phyloP scores from a whole-genome alignment of 35 echinoderm and acorn worm species.

The Strongylocentrotus purpuratus region DNA sequence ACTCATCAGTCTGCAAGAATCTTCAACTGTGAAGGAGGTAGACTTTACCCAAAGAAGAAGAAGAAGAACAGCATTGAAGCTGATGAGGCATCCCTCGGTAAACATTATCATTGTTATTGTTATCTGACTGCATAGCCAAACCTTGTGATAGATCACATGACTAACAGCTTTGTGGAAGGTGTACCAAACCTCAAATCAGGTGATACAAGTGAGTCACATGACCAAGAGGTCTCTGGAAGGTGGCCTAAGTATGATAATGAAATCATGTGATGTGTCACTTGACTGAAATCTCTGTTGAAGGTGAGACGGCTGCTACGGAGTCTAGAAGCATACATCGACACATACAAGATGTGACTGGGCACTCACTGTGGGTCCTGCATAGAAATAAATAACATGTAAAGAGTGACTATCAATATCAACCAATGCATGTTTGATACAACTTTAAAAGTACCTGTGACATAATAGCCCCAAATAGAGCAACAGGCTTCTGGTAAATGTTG shows the following conservation, averaged over 20 bases:
- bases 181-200: background rate
- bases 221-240: background rate
- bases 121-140: no score
- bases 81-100: no score
- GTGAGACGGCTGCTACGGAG: slow-evolving; percentile 68
- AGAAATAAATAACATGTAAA: slow-evolving; percentile 1
- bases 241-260: background rate
- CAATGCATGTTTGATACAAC: background rate
- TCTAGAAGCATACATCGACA: slow-evolving; percentile 92
- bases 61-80: no score
- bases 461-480: background rate
- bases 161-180: background rate
- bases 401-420: background rate
- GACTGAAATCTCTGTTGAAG: slow-evolving; percentile 35
- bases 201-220: background rate
- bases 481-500: background rate
- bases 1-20: no score
- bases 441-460: background rate
- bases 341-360: slow-evolving; percentile 80
- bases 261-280: slow-evolving; percentile 43
- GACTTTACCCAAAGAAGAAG: no score
- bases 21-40: no score
- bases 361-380: slow-evolving; percentile 81
- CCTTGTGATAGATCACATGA: background rate
- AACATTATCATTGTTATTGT: no score